Evolutionary conservation across 2,797 vertebrate genomes (phyloP).

Genomic region (Erithacus rubecula): DNA sequence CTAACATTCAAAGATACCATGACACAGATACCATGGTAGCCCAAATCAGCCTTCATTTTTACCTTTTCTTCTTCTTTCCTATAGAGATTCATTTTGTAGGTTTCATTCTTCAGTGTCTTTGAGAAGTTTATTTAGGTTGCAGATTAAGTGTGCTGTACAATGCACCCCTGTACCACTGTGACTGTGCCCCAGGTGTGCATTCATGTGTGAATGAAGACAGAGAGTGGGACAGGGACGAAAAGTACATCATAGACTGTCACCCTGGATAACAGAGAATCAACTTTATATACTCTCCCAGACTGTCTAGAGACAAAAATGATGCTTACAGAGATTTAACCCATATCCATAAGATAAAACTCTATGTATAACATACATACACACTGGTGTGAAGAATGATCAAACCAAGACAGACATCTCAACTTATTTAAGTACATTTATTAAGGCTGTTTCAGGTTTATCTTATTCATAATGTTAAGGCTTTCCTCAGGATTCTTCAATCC

Average conservation of each 20-base stretch:
- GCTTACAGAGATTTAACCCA: neutral
- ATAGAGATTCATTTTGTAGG: neutral
- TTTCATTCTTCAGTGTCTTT: neutral
- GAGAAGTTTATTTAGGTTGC: neutral
- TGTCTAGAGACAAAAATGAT: neutral
- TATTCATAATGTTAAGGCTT: neutral
- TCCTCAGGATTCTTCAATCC: neutral
- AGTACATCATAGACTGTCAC: neutral
- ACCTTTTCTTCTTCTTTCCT: neutral
- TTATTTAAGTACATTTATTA: neutral
- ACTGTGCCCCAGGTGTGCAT: fast-evolving
- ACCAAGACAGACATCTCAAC: neutral
- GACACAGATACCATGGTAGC: neutral
- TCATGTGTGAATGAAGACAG: neutral
- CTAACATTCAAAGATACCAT: neutral
- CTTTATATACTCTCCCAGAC: neutral
- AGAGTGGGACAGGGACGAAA: neutral
- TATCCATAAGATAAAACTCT: neutral
- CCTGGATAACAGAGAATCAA: neutral
- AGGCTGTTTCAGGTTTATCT: neutral
- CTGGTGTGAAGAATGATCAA: neutral
- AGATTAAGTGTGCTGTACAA: neutral
- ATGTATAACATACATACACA: neutral
- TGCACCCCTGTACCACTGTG: too few species aligned
- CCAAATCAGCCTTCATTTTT: neutral